phyloP scores from a whole-genome alignment of 2,888 invertebrate species.

The Eurytoma adleriae region DNA sequence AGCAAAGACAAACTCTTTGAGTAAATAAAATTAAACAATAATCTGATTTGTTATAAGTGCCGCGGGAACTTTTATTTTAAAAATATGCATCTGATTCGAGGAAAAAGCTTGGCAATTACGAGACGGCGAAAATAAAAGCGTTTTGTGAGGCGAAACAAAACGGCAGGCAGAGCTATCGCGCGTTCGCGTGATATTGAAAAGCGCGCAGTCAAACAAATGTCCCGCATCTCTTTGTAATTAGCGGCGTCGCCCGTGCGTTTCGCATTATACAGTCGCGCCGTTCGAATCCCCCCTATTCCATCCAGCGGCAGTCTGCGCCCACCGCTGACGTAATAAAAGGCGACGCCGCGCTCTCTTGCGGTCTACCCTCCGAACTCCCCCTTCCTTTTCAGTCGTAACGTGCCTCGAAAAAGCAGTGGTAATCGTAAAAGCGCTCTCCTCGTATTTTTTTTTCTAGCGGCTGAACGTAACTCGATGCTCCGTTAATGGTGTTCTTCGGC shows the following conservation, averaged over 20 bases:
- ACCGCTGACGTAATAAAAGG: conserved; percentile 25
- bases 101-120: background rate
- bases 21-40: too few relatives aligned
- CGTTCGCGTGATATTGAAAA: conserved; percentile 2
- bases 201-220: conserved; percentile 26
- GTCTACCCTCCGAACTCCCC: background rate
- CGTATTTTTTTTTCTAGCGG: conserved; percentile 3
- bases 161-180: too few relatives aligned
- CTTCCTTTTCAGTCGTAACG: background rate
- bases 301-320: conserved; percentile 6
- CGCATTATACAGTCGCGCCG: background rate
- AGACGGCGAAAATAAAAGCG: conserved; percentile 16
- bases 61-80: too few relatives aligned
- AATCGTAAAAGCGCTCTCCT: background rate
- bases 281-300: background rate
- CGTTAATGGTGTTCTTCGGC: background rate
- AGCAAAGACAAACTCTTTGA: background rate
- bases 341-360: background rate
- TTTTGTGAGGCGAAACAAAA: conserved; percentile 23
- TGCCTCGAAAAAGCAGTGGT: conserved; percentile 7
- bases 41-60: too few relatives aligned
- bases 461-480: conserved; percentile 14
- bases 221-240: conserved; percentile 32
- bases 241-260: background rate
- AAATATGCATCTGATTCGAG: background rate